Percentiles rank a stretch among this genome's conserved stretches.
Evolutionary conservation across 2,113 vertebrate genomes (phyloP).

Genomic region (Dendropsophus ebraccatus): DNA sequence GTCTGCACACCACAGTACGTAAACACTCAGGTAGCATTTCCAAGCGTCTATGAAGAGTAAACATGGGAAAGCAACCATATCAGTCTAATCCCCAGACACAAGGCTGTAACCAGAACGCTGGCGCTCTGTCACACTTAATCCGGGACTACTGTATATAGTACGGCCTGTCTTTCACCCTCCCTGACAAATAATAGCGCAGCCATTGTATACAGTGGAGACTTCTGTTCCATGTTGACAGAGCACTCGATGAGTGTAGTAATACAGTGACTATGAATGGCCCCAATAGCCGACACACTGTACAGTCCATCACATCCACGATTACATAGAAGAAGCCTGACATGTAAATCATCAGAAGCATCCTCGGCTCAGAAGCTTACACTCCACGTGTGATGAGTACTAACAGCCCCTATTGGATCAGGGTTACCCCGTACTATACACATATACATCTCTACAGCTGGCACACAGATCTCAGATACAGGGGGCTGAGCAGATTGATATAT

Average conservation of each 20-base stretch:
- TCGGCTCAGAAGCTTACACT: background rate
- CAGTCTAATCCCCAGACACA: constrained; percentile 31
- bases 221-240: constrained; percentile 33
- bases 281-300: background rate
- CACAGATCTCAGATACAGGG: too few relatives aligned
- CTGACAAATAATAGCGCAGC: constrained; percentile 36
- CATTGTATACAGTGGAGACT: constrained; percentile 31
- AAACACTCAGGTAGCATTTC: background rate
- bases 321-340: too few relatives aligned
- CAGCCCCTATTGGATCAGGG: background rate
- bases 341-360: too few relatives aligned
- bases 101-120: constrained; percentile 6
- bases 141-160: constrained; percentile 12
- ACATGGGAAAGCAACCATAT: constrained; percentile 13
- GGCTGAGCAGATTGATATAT: too few relatives aligned
- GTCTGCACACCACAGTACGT: background rate
- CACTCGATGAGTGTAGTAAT: constrained; percentile 36
- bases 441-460: too few relatives aligned
- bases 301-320: background rate
- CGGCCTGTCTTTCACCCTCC: background rate
- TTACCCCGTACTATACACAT: too few relatives aligned
- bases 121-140: constrained; percentile 19
- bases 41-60: constrained; percentile 1
- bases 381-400: background rate
- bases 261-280: constrained; percentile 29